Evolutionary conservation across 2,888 invertebrate species (phyloP).

Genomic region (Perizoma flavofasciatum): DNA sequence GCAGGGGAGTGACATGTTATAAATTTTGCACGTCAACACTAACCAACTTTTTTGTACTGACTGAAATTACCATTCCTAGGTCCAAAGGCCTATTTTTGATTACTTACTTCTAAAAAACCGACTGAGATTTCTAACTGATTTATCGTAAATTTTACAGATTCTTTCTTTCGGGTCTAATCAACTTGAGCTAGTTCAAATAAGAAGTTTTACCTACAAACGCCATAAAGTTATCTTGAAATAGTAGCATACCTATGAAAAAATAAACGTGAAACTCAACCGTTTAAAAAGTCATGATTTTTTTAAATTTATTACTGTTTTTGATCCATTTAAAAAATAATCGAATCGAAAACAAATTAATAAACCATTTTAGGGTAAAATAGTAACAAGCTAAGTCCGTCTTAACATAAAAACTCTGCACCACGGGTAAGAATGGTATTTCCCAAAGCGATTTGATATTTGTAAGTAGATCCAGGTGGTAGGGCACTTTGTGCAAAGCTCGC

Average conservation of each 20-base stretch:
- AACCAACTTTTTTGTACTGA: conserved; percentile 1
- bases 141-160: background rate
- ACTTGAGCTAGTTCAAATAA: background rate
- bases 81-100: conserved; percentile 20
- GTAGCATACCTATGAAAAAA: too few relatives aligned
- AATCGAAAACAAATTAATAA: too few relatives aligned
- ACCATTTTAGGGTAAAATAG: too few relatives aligned
- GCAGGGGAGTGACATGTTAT: background rate
- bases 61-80: conserved; percentile 17
- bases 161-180: background rate
- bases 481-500: conserved; percentile 11
- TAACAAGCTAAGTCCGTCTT: background rate
- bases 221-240: too few relatives aligned
- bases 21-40: background rate
- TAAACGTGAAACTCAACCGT: too few relatives aligned
- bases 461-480: conserved; percentile 20
- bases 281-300: too few relatives aligned
- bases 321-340: too few relatives aligned
- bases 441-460: too few relatives aligned
- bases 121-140: conserved; percentile 22
- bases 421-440: too few relatives aligned
- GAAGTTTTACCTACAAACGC: too few relatives aligned
- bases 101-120: conserved; percentile 12
- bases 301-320: too few relatives aligned
- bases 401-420: background rate